A percentile compares a stretch with the other conserved stretches of the same genome.
Evolutionary conservation across 2,888 invertebrate species (phyloP).

Genomic region (Sphaerophoria rueppellii): DNA sequence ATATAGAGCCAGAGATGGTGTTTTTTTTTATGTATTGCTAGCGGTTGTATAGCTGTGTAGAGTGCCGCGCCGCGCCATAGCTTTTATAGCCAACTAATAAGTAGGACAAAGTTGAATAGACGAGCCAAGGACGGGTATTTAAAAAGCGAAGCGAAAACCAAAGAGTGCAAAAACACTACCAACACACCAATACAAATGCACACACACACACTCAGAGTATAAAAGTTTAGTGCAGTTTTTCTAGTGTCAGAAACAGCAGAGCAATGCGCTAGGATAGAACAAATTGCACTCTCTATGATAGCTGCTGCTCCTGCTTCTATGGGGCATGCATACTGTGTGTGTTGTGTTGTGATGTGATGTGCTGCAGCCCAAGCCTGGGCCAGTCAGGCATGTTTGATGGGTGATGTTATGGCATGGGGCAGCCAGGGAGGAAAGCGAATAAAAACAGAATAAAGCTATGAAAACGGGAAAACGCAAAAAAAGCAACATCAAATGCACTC

Average conservation of each 20-base stretch:
- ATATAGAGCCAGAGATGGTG: slow-evolving; percentile 22
- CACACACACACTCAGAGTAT: not conserved
- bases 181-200: slow-evolving; percentile 14
- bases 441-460: slow-evolving; percentile 4
- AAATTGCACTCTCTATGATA: slow-evolving; percentile 52
- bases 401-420: not conserved
- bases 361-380: not conserved
- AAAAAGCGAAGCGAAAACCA: slow-evolving; percentile 77
- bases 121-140: slow-evolving; percentile 83
- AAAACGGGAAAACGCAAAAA: slow-evolving; percentile 50
- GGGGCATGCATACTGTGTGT: not conserved
- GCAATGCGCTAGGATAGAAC: slow-evolving; percentile 62
- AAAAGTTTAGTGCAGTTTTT: slow-evolving; percentile 20
- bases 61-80: slow-evolving; percentile 68
- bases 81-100: slow-evolving; percentile 79
- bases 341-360: slow-evolving; percentile 15
- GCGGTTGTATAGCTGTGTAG: slow-evolving; percentile 55
- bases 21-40: not conserved
- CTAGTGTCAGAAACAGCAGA: slow-evolving; percentile 2
- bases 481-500: slow-evolving; percentile 71
- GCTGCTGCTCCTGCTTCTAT: slow-evolving; percentile 30
- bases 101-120: slow-evolving; percentile 83
- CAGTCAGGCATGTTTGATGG: not conserved
- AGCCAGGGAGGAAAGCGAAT: slow-evolving; percentile 19
- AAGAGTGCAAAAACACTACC: slow-evolving; percentile 69